A percentile compares a stretch with the other conserved stretches of the same genome.
These are phyloP conservation scores for Numenius arquata DNA, from an alignment of 2,113 vertebrate genomes.

Conservation along the genomic window DNA sequence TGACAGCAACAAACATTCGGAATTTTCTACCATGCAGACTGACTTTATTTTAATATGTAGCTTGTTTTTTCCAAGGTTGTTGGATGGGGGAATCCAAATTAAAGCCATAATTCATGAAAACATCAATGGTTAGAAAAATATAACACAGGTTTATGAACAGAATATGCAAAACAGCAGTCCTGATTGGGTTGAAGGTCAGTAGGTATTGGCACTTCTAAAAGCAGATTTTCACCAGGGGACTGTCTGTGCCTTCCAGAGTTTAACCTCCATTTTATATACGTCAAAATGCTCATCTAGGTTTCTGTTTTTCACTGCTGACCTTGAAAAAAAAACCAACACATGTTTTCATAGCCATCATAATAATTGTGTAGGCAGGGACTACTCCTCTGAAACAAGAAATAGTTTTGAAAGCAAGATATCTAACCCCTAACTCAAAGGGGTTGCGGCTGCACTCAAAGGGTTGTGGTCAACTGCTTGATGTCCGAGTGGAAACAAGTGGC, in stretches of 20 bases:
- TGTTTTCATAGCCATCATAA: not conserved
- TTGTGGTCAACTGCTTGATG: not conserved
- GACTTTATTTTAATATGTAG: not conserved
- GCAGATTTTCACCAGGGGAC: not conserved
- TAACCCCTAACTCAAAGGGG: not conserved
- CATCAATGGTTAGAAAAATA: rapidly evolving
- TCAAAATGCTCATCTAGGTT: not conserved
- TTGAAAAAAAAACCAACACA: not conserved
- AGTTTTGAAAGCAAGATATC: not conserved
- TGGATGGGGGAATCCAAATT: not conserved
- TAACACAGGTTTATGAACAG: not conserved
- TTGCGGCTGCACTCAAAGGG: not conserved
- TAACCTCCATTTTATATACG: not conserved
- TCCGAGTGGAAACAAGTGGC: not conserved
- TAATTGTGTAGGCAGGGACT: not conserved
- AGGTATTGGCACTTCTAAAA: not conserved
- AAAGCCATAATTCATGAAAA: not conserved
- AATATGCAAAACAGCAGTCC: not conserved
- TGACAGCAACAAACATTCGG: not conserved
- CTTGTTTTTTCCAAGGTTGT: not conserved
- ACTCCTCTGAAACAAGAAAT: not conserved
- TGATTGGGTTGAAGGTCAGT: not conserved
- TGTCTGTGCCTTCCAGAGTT: not conserved
- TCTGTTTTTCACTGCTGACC: not conserved
- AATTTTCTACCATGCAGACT: not conserved